Percentiles rank a stretch among this genome's conserved stretches.
Conservation (phyloP, 64 coral and sea anemone genomes). For the Stylophora pistillata region DNA sequence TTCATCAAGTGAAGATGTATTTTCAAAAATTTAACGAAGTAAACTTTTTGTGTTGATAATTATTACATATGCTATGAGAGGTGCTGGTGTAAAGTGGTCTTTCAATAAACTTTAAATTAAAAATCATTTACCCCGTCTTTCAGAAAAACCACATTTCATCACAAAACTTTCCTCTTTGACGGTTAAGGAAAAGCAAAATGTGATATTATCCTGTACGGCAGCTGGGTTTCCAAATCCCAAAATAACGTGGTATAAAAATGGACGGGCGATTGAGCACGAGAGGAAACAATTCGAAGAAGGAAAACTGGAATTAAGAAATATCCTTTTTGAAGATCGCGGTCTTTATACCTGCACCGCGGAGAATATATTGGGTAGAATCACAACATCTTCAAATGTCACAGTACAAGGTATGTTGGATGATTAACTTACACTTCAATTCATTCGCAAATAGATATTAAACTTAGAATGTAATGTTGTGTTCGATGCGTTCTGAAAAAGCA, state of each 20-base stretch:
- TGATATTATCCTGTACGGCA: conserved; percentile 38
- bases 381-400: neutral
- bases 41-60: too few relatives aligned
- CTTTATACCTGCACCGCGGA: conserved; percentile 34
- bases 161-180: conserved; percentile 20
- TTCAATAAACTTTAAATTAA: too few relatives aligned
- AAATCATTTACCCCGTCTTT: neutral
- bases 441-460: too few relatives aligned
- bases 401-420: conserved; percentile 22
- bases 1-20: too few relatives aligned
- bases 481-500: too few relatives aligned
- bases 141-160: conserved; percentile 17
- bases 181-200: conserved; percentile 38
- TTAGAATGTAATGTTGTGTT: too few relatives aligned
- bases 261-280: neutral
- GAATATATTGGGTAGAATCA: conserved; percentile 43
- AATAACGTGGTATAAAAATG: conserved; percentile 45
- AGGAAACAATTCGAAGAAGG: conserved; percentile 16
- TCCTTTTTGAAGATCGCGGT: conserved; percentile 41
- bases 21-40: too few relatives aligned
- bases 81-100: too few relatives aligned
- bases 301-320: neutral
- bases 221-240: conserved; percentile 35
- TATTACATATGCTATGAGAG: too few relatives aligned
- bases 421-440: neutral